These are phyloP conservation scores for Diplazon laetatorius DNA, from an alignment of 2,888 invertebrate species.

Conservation along the genomic window DNA sequence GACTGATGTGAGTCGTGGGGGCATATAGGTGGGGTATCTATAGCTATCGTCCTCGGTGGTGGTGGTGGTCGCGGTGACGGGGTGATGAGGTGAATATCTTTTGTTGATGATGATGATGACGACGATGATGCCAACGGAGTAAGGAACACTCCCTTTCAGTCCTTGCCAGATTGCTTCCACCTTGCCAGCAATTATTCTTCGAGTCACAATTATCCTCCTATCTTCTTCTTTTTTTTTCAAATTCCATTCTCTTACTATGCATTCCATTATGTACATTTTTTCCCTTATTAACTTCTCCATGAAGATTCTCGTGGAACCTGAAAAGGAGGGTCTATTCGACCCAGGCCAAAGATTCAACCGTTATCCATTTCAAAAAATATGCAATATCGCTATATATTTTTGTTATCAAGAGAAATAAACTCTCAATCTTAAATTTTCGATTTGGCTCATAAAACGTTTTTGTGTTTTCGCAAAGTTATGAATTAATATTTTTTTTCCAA, in stretches of 20 bases:
- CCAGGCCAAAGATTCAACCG: too few species aligned
- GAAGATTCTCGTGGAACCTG: background rate
- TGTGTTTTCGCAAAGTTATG: too few species aligned
- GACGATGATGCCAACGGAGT: constrained; percentile 57
- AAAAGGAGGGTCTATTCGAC: too few species aligned
- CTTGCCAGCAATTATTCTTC: constrained; percentile 64
- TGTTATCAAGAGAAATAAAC: too few species aligned
- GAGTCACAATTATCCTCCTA: background rate
- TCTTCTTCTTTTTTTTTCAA: background rate
- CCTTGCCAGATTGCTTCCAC: constrained; percentile 70
- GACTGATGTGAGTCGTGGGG: constrained; percentile 60
- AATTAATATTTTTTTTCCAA: too few species aligned
- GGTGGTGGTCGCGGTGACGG: constrained; percentile 49
- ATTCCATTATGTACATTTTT: background rate
- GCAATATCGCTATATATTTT: too few species aligned
- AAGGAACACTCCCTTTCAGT: constrained; percentile 66
- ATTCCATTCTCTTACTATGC: background rate
- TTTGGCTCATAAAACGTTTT: too few species aligned
- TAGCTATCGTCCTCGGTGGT: constrained; percentile 30
- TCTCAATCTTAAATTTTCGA: too few species aligned
- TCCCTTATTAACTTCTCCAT: background rate
- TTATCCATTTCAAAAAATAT: too few species aligned
- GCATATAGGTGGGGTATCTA: constrained; percentile 56
- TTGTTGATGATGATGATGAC: constrained; percentile 61
- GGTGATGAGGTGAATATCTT: constrained; percentile 66